phyloP scores from a whole-genome alignment of 2,797 vertebrate genomes.

The Pyrocephalus nanus region DNA sequence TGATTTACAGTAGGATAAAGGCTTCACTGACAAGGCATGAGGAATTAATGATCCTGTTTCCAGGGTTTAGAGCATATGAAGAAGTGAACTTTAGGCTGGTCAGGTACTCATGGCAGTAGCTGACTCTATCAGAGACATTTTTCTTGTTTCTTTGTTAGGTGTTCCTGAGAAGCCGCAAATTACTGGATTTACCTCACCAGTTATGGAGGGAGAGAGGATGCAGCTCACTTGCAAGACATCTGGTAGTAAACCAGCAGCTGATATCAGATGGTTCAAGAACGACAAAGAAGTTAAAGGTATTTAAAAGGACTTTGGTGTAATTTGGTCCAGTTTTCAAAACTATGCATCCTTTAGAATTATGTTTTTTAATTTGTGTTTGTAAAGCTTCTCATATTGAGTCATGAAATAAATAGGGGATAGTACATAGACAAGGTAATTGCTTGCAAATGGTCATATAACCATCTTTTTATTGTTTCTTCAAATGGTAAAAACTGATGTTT shows the following conservation, averaged over 20 bases:
- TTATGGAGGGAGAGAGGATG: slow-evolving; percentile 92
- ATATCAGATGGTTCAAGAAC: slow-evolving; percentile 95
- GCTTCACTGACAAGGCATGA: background rate
- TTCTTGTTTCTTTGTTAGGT: slow-evolving; percentile 77
- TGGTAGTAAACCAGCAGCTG: slow-evolving; percentile 95
- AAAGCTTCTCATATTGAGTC: background rate
- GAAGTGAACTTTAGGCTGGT: background rate
- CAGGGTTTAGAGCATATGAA: background rate
- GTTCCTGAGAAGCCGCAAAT: slow-evolving; percentile 94
- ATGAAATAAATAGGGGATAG: background rate
- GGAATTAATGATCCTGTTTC: background rate
- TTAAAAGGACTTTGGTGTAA: background rate
- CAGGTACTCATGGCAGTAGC: background rate
- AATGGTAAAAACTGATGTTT: background rate
- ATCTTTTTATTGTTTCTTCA: background rate
- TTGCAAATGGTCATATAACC: background rate
- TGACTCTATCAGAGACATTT: background rate
- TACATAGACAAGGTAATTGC: background rate
- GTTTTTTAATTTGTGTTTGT: background rate
- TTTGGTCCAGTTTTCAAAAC: background rate
- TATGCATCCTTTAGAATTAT: background rate
- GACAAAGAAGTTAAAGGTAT: slow-evolving; percentile 98
- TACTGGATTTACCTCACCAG: slow-evolving; percentile 92
- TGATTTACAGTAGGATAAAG: background rate
- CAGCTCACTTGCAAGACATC: slow-evolving; percentile 92